Base-by-base conservation (phyloP, 2,113 vertebrate species). In the Rhea pennata region DNA sequence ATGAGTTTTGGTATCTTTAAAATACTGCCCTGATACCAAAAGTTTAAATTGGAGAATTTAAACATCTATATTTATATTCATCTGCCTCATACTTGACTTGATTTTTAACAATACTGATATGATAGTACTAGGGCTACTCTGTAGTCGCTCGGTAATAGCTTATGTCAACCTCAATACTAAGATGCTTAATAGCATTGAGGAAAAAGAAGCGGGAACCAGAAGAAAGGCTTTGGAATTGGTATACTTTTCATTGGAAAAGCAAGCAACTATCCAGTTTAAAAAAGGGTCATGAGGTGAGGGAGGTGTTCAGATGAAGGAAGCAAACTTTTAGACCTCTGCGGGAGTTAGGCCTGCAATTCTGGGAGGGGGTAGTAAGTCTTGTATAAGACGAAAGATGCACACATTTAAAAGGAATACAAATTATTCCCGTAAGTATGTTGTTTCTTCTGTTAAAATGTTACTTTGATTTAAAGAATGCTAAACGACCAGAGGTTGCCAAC, bases 401-500 rank as follows among this genome's bases (percentile, higher is more conserved):
- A 44, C 6, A 66, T 42, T 78, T 65, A 61, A 94, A 80, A 84
- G 33, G 11, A 84, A 27, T 10, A 58, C 74, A 79, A 71, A 16
- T 0, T 11, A 59, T 71, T 50, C 33, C 67, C 50, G 33, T 51
- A 50, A 71, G n/a, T 7, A 12, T 33, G 13, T 11, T 71, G 44
- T n/a, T 50, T 31, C 44, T 16, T 33, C 46, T 50, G 31, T 51
- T 71, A 71, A n/a, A 36, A 69, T 15, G 3, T 76, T 58, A 61
- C 39, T 89, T 56, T 3, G 15, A 36, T 48, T 39, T 64, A 33
- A 85, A 50, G 62, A 53, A 51, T 48, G 16, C 20, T 40, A 64
- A 94, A 73, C 15, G 20, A 90, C 0, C 0, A 3, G 3, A 42
- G 1, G 0, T 19, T 88, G 21, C 29, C 46, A 79, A 39, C 15